These are phyloP conservation scores for Alethe diademata DNA, from an alignment of 2,113 vertebrate genomes.

Conservation along the genomic window DNA sequence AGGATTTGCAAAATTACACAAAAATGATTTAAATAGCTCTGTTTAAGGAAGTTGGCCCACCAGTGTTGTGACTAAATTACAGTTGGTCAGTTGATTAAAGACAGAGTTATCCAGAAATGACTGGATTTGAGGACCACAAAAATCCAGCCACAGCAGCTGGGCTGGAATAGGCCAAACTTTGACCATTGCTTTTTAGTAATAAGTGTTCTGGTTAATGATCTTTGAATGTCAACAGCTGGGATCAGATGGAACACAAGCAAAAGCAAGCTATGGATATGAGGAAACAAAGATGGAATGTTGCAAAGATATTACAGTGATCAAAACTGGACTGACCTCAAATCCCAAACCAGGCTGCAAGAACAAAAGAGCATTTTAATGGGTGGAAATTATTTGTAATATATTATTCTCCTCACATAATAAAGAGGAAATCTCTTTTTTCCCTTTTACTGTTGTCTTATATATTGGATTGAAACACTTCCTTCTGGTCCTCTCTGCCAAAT, in stretches of 20 bases:
- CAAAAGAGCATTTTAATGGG: conserved; percentile 27
- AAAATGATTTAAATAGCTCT: not conserved
- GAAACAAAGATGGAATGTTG: not conserved
- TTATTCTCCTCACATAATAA: conserved; percentile 46
- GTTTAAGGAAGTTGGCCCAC: not conserved
- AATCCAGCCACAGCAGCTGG: not conserved
- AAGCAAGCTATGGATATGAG: not conserved
- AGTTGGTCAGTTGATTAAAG: not conserved
- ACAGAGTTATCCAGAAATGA: not conserved
- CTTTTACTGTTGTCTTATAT: conserved; percentile 37
- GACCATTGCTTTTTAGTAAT: not conserved
- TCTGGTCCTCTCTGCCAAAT: conserved; percentile 51
- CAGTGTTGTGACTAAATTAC: not conserved
- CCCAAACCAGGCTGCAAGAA: not conserved
- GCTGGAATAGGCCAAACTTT: not conserved
- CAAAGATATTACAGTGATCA: not conserved
- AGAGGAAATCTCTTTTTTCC: conserved; percentile 20
- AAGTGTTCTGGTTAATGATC: not conserved
- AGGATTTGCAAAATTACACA: not conserved
- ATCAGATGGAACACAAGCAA: not conserved
- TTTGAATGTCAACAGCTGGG: not conserved
- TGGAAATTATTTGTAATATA: conserved; percentile 48
- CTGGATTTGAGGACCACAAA: not conserved
- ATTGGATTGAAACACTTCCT: conserved; percentile 61
- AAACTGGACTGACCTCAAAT: not conserved